Percentiles rank a stretch among this genome's conserved stretches.
Evolutionary conservation across 2,888 invertebrate genomes (phyloP).

Genomic region (Spialia ferax): DNA sequence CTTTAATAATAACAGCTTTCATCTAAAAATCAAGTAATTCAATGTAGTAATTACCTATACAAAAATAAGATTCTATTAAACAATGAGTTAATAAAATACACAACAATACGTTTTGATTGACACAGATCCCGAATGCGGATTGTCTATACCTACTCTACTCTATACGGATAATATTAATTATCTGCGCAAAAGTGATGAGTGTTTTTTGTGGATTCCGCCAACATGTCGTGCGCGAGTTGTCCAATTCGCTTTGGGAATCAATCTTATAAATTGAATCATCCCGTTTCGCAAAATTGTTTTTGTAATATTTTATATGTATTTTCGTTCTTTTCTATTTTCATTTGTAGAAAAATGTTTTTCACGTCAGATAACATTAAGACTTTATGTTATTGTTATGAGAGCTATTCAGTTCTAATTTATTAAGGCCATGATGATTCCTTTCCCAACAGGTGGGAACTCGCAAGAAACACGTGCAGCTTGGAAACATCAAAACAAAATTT

Average conservation of each 20-base stretch:
- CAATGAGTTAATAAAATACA: not conserved
- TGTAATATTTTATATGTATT: conserved; percentile 23
- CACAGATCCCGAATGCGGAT: not conserved
- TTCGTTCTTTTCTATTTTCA: conserved; percentile 4
- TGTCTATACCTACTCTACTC: no score
- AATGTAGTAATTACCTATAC: no score
- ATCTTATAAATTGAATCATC: conserved; percentile 52
- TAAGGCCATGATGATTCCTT: not conserved
- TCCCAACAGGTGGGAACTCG: not conserved
- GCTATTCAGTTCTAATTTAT: not conserved
- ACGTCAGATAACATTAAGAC: not conserved
- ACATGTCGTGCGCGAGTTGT: conserved; percentile 30
- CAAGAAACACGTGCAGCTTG: no score
- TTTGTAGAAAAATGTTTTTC: not conserved
- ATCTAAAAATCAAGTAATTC: no score
- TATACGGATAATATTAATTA: conserved; percentile 29
- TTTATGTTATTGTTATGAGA: not conserved
- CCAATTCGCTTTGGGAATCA: conserved; percentile 46
- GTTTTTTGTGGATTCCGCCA: conserved; percentile 18
- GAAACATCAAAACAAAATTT: no score
- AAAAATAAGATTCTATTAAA: not conserved
- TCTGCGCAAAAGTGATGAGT: conserved; percentile 23
- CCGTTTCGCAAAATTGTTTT: conserved; percentile 45
- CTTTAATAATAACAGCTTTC: no score
- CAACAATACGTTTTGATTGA: not conserved